Evolutionary conservation across 1,140 invertebrate genomes (phyloP).

Genomic region (Drosophila sp.): DNA sequence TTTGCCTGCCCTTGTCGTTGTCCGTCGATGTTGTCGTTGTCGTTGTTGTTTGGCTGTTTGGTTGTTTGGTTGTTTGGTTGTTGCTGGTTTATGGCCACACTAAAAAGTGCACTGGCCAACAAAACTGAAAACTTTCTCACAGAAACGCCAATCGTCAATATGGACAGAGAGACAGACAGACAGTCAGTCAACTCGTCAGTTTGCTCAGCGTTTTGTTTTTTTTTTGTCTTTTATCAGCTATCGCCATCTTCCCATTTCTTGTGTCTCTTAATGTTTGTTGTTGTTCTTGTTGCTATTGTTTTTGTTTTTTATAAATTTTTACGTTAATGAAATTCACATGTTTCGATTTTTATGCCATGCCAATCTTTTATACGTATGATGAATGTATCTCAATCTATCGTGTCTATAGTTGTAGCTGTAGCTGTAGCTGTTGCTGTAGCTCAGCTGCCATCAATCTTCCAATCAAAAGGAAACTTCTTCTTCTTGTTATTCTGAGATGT

Average conservation of each 20-base stretch:
- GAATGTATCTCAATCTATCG: constrained; percentile 59
- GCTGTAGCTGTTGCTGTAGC: constrained; percentile 7
- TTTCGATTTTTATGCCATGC: constrained; percentile 56
- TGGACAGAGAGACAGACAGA: constrained; percentile 16
- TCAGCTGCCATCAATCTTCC: constrained; percentile 37
- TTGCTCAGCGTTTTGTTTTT: constrained; percentile 36
- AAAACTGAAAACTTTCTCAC: constrained; percentile 77
- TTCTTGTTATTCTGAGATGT: constrained; percentile 11
- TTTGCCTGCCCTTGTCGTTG: constrained; percentile 77
- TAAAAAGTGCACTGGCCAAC: constrained; percentile 79
- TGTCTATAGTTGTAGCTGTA: background rate
- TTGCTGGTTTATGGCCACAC: constrained; percentile 68
- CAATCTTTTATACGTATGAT: constrained; percentile 59
- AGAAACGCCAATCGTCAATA: constrained; percentile 39
- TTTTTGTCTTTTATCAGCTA: constrained; percentile 50
- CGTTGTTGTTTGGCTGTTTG: constrained; percentile 36
- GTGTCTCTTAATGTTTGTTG: constrained; percentile 12
- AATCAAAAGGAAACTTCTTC: constrained; percentile 42
- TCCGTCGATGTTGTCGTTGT: constrained; percentile 38
- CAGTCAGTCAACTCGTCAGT: constrained; percentile 1
- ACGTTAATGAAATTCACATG: constrained; percentile 76
- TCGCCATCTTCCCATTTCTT: constrained; percentile 58
- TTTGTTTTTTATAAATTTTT: constrained; percentile 57
- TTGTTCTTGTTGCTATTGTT: background rate
- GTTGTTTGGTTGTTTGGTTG: constrained; percentile 57